phyloP scores from a whole-genome alignment of 2,113 vertebrate species.

The Gasterosteus aculeatus region DNA sequence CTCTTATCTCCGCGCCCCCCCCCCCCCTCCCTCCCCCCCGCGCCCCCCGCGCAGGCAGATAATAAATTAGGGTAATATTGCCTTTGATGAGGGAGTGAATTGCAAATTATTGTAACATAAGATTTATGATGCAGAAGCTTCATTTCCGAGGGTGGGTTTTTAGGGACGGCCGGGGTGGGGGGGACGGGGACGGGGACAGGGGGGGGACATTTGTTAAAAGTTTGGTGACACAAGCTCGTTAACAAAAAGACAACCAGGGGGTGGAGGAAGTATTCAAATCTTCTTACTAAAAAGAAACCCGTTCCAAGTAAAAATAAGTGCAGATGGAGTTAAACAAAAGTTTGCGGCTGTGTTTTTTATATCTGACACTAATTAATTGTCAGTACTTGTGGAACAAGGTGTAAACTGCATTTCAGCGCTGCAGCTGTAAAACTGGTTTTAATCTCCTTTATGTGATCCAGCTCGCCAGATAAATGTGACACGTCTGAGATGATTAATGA shows the following conservation, averaged over 20 bases:
- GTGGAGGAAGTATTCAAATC: not conserved
- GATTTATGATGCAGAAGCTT: slow-evolving; percentile 86
- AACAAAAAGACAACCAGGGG: slow-evolving; percentile 73
- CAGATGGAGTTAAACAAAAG: too few relatives aligned
- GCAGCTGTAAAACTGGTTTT: not conserved
- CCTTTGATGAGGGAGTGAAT: slow-evolving; percentile 88
- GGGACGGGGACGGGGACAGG: too few relatives aligned
- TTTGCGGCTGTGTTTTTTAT: not conserved
- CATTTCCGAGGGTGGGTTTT: slow-evolving; percentile 80
- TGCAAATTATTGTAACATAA: slow-evolving; percentile 88
- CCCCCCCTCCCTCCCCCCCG: not conserved
- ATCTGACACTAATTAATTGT: not conserved
- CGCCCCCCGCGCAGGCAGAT: slow-evolving; percentile 79
- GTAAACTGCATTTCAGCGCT: not conserved
- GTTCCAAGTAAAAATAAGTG: too few relatives aligned
- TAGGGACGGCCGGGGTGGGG: slow-evolving; percentile 39
- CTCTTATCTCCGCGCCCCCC: slow-evolving; percentile 80
- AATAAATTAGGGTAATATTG: slow-evolving; percentile 89
- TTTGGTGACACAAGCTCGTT: slow-evolving; percentile 77
- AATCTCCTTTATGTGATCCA: not conserved
- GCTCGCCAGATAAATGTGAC: not conserved
- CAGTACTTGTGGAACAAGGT: not conserved
- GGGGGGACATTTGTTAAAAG: slow-evolving; percentile 83
- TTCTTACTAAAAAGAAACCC: not conserved
- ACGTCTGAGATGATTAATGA: not conserved